A percentile compares a stretch with the other conserved stretches of the same genome.
phyloP scores from a whole-genome alignment of 2,113 vertebrate species.

The Cathartes aura region DNA sequence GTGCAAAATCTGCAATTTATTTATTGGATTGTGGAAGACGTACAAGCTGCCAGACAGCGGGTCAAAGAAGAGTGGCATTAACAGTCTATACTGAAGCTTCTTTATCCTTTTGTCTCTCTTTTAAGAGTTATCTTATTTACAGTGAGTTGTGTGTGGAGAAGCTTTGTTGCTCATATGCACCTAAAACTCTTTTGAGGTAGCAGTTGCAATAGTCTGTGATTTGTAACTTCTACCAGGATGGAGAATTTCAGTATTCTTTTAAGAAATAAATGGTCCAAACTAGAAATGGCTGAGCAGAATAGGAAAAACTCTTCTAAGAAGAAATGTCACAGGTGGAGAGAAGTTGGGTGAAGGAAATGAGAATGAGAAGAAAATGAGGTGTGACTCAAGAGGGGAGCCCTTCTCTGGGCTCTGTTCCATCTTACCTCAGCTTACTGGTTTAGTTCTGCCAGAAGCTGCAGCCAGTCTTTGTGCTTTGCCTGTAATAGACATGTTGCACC shows the following conservation, averaged over 20 bases:
- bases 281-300: neutral
- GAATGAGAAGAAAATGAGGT: neutral
- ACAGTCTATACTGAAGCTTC: neutral
- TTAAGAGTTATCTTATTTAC: neutral
- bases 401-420: neutral
- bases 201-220: neutral
- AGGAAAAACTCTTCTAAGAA: neutral
- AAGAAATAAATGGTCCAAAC: neutral
- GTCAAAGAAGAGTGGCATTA: neutral
- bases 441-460: neutral
- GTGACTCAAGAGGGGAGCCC: neutral
- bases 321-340: neutral
- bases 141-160: neutral
- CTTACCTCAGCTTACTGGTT: neutral
- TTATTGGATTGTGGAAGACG: neutral
- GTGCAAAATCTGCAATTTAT: neutral
- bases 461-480: neutral
- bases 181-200: neutral
- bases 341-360: neutral
- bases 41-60: neutral
- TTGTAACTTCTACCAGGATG: neutral
- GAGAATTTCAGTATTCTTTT: neutral
- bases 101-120: neutral
- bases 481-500: neutral
- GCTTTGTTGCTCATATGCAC: neutral